phyloP scores from a whole-genome alignment of 2,888 invertebrate species.

The Lycaena phlaeas region DNA sequence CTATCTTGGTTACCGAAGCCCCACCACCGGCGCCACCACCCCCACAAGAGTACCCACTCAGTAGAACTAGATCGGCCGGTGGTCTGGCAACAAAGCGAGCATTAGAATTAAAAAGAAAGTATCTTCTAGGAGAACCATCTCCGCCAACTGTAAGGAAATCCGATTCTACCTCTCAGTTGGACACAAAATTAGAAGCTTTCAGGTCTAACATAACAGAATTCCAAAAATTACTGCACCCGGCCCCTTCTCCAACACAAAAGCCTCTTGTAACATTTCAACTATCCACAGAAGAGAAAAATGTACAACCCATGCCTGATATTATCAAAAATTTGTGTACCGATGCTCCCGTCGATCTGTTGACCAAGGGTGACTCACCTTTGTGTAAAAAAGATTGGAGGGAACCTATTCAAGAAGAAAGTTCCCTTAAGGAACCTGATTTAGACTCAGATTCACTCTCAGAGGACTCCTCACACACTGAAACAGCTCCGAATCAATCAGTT shows the following conservation, averaged over 20 bases:
- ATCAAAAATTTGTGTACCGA: conserved; percentile 56
- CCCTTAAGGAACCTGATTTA: conserved; percentile 32
- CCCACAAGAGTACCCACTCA: conserved; percentile 82
- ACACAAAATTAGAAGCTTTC: conserved; percentile 87
- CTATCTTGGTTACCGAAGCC: conserved; percentile 82
- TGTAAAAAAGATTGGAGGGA: conserved; percentile 55
- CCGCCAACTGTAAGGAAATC: conserved; percentile 84
- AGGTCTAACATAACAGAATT: conserved; percentile 90
- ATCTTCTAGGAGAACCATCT: conserved; percentile 81
- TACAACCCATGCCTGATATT: conserved; percentile 75
- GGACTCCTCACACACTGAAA: conserved; percentile 50
- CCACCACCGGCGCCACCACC: conserved; percentile 80
- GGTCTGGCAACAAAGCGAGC: conserved; percentile 91
- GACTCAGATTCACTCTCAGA: conserved; percentile 74
- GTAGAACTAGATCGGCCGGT: conserved; percentile 88
- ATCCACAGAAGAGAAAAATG: conserved; percentile 50
- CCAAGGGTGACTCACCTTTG: conserved; percentile 42
- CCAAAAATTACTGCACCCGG: conserved; percentile 88
- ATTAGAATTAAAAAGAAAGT: conserved; percentile 88
- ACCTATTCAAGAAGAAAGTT: conserved; percentile 47
- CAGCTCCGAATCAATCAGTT: conserved; percentile 60
- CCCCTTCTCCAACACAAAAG: conserved; percentile 60
- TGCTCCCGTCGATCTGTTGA: conserved; percentile 53
- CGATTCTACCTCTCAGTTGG: conserved; percentile 86
- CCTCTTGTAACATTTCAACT: conserved; percentile 40